These are phyloP conservation scores for Moxostoma hubbsi DNA, from an alignment of 2,797 vertebrate species.

Conservation along the genomic window DNA sequence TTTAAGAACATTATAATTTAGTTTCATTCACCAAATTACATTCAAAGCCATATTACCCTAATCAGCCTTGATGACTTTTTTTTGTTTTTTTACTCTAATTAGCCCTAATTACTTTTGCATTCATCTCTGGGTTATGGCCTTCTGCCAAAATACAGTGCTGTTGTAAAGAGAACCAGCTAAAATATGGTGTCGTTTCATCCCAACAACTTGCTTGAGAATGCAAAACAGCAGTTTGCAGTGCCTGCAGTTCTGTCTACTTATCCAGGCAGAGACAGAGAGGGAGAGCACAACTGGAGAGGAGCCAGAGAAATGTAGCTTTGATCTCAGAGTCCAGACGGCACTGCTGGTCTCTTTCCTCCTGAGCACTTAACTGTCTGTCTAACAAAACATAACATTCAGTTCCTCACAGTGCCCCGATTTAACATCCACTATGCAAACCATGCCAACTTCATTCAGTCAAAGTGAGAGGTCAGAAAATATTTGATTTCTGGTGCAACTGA, in stretches of 20 bases:
- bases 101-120: slow-evolving; percentile 19
- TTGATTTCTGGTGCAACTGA: slow-evolving; percentile 47
- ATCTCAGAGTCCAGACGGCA: slow-evolving; percentile 33
- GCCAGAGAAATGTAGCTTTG: slow-evolving; percentile 13
- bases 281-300: slow-evolving; percentile 14
- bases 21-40: neutral
- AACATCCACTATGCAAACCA: slow-evolving; percentile 60
- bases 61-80: slow-evolving; percentile 12
- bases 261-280: slow-evolving; percentile 20
- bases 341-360: slow-evolving; percentile 22
- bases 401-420: slow-evolving; percentile 47
- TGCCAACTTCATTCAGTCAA: slow-evolving; percentile 52
- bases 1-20: slow-evolving; percentile 1
- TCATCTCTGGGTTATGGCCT: slow-evolving; percentile 5
- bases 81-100: slow-evolving; percentile 14
- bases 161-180: slow-evolving; percentile 33
- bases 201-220: slow-evolving; percentile 30
- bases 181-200: slow-evolving; percentile 24
- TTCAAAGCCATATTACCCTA: slow-evolving; percentile 21
- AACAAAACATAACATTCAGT: slow-evolving; percentile 41
- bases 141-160: slow-evolving; percentile 7
- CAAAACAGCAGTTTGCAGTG: slow-evolving; percentile 30
- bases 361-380: slow-evolving; percentile 31
- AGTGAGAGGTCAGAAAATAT: slow-evolving; percentile 48
- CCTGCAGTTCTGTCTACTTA: slow-evolving; percentile 33